Evolutionary conservation across 2,888 invertebrate genomes (phyloP).

Genomic region (Lepeophtheirus nordmannii): DNA sequence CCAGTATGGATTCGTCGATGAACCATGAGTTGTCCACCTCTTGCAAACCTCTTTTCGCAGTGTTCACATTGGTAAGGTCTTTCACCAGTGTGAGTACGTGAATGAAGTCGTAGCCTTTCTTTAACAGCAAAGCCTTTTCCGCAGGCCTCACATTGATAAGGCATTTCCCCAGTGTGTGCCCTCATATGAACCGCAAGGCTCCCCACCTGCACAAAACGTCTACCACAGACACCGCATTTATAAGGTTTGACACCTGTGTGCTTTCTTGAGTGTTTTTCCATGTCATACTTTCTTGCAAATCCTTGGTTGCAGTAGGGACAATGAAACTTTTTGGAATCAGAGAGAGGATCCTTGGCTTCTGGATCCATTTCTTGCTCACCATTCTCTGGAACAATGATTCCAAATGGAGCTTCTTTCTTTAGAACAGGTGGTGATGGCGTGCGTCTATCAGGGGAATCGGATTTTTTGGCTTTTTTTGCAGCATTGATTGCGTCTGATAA

Average conservation of each 20-base stretch:
- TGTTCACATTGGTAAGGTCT: constrained; percentile 49
- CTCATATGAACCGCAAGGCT: constrained; percentile 49
- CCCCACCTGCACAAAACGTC: constrained; percentile 47
- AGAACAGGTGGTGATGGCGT: neutral
- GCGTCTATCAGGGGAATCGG: neutral
- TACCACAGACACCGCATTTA: constrained; percentile 46
- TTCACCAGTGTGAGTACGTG: constrained; percentile 54
- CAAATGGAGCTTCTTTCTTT: neutral
- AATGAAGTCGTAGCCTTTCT: constrained; percentile 55
- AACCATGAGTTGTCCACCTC: constrained; percentile 46
- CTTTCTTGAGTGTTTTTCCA: constrained; percentile 49
- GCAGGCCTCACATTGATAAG: constrained; percentile 56
- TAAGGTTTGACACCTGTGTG: constrained; percentile 51
- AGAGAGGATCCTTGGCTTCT: neutral
- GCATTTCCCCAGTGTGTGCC: constrained; percentile 41
- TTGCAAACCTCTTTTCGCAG: constrained; percentile 50
- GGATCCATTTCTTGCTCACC: neutral
- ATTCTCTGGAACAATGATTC: neutral
- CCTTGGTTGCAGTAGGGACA: constrained; percentile 50
- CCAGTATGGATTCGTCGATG: constrained; percentile 27
- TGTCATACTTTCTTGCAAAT: constrained; percentile 48
- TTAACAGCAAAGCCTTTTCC: constrained; percentile 58
- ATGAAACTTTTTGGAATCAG: constrained; percentile 28
- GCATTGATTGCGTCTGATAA: no score
- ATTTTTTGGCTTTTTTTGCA: no score